Base-by-base conservation (phyloP, 2,888 invertebrate species). In the Abrostola tripartita region DNA sequence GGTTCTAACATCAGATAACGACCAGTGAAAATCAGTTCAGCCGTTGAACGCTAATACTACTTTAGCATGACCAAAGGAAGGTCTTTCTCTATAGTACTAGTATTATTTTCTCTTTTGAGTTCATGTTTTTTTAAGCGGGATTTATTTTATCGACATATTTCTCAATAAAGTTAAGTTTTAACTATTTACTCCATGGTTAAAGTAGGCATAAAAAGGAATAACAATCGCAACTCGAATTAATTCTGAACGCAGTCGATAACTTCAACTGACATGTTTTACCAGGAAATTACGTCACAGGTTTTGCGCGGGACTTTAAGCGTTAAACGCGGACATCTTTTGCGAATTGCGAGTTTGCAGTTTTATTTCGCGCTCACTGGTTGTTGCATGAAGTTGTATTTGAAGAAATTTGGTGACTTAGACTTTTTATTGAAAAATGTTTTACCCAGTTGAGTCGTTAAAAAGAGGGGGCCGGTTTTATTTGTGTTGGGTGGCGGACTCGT, bases 401-500 rank as follows among this genome's bases (percentile, higher is more conserved):
- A 37, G 50, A 38, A 9, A n/a, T 40, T 38, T 4, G 9, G 5
- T 40, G 6, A 7, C n/a, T 41, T 24, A 41, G 36, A 37, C 5
- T 35, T 11, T 59, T 49, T 36, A 1, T 9, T 6, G 6, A 49
- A 86, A 76, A 78, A 93, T 94, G 94, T 94, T 94, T 90, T 94
- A 90, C 79, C 92, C 92, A 0, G 88, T 82, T 4, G 88, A 90
- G 44, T 90, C 90, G 1, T 81, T 94, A 52, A 90, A 85, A 76
- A 85, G 86, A 68, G 94, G 94, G 10, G 94, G 94, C 35, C 88
- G 88, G 73, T 94, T 94, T 85, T 90, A 94, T 80, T 81, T 92
- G 60, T 92, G 92, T 71, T 94, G 94, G 94, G 87, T 94, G 7
- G 94, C 93, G 37, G 94, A 94, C 80, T 92, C 93, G 14, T 93